phyloP scores from a whole-genome alignment of 2,113 vertebrate genomes.

The Cryptotis parvus region DNA sequence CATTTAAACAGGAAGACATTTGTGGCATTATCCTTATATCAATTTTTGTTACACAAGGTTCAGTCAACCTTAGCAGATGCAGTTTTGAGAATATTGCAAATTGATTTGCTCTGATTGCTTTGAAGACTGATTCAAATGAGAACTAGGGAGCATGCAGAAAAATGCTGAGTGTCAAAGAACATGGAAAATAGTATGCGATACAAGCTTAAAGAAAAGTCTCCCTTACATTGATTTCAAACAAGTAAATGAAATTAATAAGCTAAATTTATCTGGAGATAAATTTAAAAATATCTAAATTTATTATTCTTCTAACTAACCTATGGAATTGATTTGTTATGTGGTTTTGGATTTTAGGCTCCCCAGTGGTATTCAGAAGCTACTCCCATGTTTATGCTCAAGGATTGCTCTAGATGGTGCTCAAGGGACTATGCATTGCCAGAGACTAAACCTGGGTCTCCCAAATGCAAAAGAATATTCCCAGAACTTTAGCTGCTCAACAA shows the following conservation, averaged over 20 bases:
- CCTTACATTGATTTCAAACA: neutral
- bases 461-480: no score
- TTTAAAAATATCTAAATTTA: no score
- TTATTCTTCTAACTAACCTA: conserved; percentile 6
- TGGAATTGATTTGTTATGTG: no score
- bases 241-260: neutral
- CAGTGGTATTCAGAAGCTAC: no score
- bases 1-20: neutral
- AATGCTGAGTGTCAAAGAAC: neutral
- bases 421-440: no score
- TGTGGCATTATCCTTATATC: neutral
- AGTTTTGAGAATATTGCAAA: accelerated
- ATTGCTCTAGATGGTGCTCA: no score
- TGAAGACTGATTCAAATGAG: neutral
- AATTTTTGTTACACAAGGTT: neutral
- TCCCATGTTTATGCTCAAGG: no score
- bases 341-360: no score
- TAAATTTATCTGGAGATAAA: neutral
- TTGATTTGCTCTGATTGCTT: neutral
- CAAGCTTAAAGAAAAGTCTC: neutral
- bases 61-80: neutral
- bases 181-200: neutral
- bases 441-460: no score
- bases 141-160: accelerated
- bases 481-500: neutral